Conservation (phyloP, 2,888 invertebrate genomes). For the Megastigmus dorsalis region DNA sequence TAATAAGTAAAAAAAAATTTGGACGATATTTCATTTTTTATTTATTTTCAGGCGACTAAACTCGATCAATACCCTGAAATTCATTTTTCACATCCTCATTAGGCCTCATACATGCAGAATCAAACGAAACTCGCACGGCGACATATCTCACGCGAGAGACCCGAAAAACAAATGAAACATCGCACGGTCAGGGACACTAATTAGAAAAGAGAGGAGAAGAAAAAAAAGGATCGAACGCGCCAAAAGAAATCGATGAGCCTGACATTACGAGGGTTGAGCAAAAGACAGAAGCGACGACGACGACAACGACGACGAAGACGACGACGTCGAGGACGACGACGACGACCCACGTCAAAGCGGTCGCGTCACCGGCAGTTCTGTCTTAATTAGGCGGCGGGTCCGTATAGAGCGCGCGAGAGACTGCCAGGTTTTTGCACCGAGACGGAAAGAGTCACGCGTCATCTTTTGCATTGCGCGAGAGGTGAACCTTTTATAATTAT, state of each 20-base stretch:
- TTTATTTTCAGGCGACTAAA: too few species aligned
- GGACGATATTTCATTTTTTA: too few species aligned
- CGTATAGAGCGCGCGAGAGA: not conserved
- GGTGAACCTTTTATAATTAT: constrained; percentile 25
- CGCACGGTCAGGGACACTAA: too few species aligned
- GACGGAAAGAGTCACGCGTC: constrained; percentile 22
- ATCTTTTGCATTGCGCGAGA: constrained; percentile 17
- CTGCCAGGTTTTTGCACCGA: constrained; percentile 14
- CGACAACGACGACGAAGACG: not conserved
- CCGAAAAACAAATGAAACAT: too few species aligned
- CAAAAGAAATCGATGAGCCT: constrained; percentile 29
- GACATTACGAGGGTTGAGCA: too few species aligned
- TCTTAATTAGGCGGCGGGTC: constrained; percentile 43
- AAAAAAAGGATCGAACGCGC: not conserved
- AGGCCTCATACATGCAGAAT: too few species aligned
- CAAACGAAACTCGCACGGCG: too few species aligned
- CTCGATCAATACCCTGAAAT: too few species aligned
- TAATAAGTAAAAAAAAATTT: too few species aligned
- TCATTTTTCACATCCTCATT: too few species aligned
- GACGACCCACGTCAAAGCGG: constrained; percentile 32
- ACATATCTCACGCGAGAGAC: too few species aligned
- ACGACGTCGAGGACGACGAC: not conserved
- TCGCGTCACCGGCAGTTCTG: not conserved
- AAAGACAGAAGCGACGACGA: not conserved
- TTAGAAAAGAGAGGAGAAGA: not conserved